A percentile compares a stretch with the other conserved stretches of the same genome.
These are phyloP conservation scores for Euclidia mi DNA, from an alignment of 2,888 invertebrate species.

Conservation along the genomic window DNA sequence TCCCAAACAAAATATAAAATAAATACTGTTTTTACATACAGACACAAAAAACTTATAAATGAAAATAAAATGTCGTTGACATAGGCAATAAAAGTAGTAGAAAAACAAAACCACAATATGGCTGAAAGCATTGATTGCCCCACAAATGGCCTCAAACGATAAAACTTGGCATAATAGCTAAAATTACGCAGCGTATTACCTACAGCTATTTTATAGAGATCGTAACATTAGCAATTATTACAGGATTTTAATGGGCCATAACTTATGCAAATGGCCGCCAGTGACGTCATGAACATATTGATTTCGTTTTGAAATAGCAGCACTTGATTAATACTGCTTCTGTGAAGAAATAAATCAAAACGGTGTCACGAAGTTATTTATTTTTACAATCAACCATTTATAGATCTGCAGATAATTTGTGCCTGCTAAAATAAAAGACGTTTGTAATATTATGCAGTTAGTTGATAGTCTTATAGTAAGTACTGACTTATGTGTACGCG, in stretches of 20 bases:
- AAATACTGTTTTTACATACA: too few species aligned
- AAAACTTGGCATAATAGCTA: constrained; percentile 22
- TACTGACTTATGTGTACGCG: too few species aligned
- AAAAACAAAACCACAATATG: neutral
- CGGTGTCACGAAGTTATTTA: neutral
- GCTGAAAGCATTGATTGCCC: neutral
- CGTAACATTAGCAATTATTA: constrained; percentile 44
- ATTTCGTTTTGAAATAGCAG: constrained; percentile 25
- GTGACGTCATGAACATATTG: constrained; percentile 30
- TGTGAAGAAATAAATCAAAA: neutral
- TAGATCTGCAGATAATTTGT: too few species aligned
- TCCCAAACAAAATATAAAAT: too few species aligned
- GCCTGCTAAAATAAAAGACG: too few species aligned
- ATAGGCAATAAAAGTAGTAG: too few species aligned
- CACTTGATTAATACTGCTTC: neutral
- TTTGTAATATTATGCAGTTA: too few species aligned
- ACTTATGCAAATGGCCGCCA: constrained; percentile 35
- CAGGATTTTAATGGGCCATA: constrained; percentile 42
- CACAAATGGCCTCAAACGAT: constrained; percentile 5
- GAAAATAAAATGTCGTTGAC: too few species aligned
- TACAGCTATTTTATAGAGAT: constrained; percentile 26
- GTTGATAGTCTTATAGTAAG: too few species aligned
- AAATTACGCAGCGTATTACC: constrained; percentile 28
- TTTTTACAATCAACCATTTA: too few species aligned
- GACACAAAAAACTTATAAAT: too few species aligned